Percentiles rank a stretch among this genome's conserved stretches.
Conservation (phyloP, 2,888 invertebrate genomes). For the Lasioglossum oenotherae region DNA sequence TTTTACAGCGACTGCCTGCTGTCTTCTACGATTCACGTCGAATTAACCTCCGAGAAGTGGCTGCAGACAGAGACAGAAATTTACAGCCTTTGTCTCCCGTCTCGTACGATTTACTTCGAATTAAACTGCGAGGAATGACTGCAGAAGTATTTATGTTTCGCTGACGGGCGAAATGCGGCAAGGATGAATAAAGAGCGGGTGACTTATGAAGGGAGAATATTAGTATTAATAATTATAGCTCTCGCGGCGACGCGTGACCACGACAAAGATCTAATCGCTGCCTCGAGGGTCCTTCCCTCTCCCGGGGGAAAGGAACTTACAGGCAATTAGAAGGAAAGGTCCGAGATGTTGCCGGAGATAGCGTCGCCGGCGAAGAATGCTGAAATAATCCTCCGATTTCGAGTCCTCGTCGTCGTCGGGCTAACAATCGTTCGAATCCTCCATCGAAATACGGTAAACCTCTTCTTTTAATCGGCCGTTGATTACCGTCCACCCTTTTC, state of each 20-base stretch:
- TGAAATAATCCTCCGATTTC: slow-evolving; percentile 11
- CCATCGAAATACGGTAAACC: background rate
- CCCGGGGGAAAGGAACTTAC: background rate
- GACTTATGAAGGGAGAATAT: background rate
- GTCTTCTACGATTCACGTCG: too few relatives aligned
- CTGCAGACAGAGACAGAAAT: too few relatives aligned
- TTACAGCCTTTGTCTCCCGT: too few relatives aligned
- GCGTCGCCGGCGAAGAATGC: background rate
- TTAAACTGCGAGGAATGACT: too few relatives aligned
- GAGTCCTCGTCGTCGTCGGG: background rate
- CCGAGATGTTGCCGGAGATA: slow-evolving; percentile 14
- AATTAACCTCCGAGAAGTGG: too few relatives aligned
- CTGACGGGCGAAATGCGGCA: too few relatives aligned
- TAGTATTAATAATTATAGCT: slow-evolving; percentile 6
- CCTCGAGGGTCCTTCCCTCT: background rate
- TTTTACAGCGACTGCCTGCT: too few relatives aligned
- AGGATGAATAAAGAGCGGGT: background rate
- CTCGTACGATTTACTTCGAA: too few relatives aligned
- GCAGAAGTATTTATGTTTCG: too few relatives aligned
- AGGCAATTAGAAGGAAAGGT: slow-evolving; percentile 21
- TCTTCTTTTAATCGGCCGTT: background rate
- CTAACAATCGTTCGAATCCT: background rate
- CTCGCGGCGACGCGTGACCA: background rate
- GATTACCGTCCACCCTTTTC: background rate
- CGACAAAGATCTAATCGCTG: slow-evolving; percentile 18